Percentiles rank a stretch among this genome's conserved stretches.
Conservation (phyloP, 2,888 invertebrate genomes). For the Oscheius onirici region DNA sequence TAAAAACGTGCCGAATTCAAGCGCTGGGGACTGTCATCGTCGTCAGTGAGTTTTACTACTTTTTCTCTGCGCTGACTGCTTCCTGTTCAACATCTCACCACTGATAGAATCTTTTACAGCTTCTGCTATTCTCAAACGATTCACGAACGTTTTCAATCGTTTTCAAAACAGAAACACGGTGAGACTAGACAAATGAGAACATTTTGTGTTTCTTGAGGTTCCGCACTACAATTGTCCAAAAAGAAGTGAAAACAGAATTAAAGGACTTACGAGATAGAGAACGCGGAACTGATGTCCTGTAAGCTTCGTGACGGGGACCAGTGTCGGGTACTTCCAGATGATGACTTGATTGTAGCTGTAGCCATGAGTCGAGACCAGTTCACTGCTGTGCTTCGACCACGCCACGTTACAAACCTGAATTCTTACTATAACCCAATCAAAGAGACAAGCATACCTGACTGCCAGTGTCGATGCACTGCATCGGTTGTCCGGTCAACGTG, state of each 20-base stretch:
- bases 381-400: conserved; percentile 98
- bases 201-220: too few relatives aligned
- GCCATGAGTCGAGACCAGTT: conserved; percentile 94
- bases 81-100: too few relatives aligned
- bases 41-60: too few relatives aligned
- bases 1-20: too few relatives aligned
- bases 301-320: conserved; percentile 94
- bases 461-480: conserved; percentile 97
- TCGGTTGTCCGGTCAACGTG: conserved; percentile 94
- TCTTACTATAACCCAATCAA: neutral
- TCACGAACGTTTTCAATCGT: too few relatives aligned
- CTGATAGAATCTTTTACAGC: too few relatives aligned
- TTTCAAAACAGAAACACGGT: too few relatives aligned
- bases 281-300: conserved; percentile 96
- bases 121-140: too few relatives aligned
- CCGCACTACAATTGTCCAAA: too few relatives aligned
- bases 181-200: too few relatives aligned
- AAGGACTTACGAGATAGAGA: conserved; percentile 80
- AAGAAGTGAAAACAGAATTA: neutral
- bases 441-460: conserved; percentile 85
- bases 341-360: conserved; percentile 98
- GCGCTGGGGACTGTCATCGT: too few relatives aligned
- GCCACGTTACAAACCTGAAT: conserved; percentile 88
- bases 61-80: too few relatives aligned
- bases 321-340: conserved; percentile 97